phyloP scores from a whole-genome alignment of 2,888 invertebrate species.

The Coronaproctus castanopsis region DNA sequence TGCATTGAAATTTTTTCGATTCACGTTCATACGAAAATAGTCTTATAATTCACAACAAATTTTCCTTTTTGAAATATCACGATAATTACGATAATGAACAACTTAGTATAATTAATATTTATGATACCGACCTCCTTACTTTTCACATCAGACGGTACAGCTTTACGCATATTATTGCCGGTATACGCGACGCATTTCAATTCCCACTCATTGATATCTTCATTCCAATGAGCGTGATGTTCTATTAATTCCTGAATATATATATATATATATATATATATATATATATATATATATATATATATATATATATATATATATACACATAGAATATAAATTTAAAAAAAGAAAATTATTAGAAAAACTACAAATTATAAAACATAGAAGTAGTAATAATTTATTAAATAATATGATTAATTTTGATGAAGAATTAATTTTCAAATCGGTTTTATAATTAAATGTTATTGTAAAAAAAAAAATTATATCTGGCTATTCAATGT shows the following conservation, averaged over 20 bases:
- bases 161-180: conserved; percentile 88
- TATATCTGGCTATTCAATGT: too few relatives aligned
- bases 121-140: not conserved
- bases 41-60: too few relatives aligned
- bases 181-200: conserved; percentile 94
- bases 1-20: not conserved
- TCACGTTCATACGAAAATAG: not conserved
- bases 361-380: too few relatives aligned
- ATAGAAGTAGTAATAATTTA: too few relatives aligned
- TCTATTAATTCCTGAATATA: conserved; percentile 55
- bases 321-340: too few relatives aligned
- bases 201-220: conserved; percentile 97
- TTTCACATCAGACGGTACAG: conserved; percentile 21
- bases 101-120: conserved; percentile 4
- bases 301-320: too few relatives aligned
- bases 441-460: too few relatives aligned
- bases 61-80: too few relatives aligned
- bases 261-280: not conserved
- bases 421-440: too few relatives aligned
- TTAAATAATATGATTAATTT: too few relatives aligned
- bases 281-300: not conserved
- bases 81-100: conserved; percentile 1
- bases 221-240: conserved; percentile 87
- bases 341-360: too few relatives aligned
- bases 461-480: too few relatives aligned